phyloP scores from a whole-genome alignment of 2,797 vertebrate species.

The Eospalax fontanierii region DNA sequence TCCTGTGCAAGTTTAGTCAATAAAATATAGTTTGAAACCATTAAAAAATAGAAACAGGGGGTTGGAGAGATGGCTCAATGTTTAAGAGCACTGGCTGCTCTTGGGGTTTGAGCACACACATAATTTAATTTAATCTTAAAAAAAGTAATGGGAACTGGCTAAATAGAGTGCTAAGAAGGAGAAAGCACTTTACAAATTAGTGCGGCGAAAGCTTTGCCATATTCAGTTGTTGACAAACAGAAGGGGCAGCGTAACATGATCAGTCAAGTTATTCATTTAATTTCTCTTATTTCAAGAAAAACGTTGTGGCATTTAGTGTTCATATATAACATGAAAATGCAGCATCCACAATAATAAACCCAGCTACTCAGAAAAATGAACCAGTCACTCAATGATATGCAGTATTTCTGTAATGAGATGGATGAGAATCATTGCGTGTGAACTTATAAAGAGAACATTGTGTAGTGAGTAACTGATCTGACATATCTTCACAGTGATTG shows the following conservation, averaged over 20 bases:
- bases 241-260: not conserved
- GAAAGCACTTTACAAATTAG: not conserved
- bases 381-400: not conserved
- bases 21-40: not conserved
- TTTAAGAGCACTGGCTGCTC: not conserved
- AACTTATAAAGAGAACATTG: constrained; percentile 26
- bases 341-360: constrained; percentile 3
- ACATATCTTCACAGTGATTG: not conserved
- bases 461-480: constrained; percentile 7
- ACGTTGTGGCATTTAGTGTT: constrained; percentile 9
- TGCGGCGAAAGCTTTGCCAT: not conserved
- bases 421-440: not conserved
- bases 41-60: not conserved
- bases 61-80: not conserved
- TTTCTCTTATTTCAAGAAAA: constrained; percentile 1
- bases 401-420: constrained; percentile 58
- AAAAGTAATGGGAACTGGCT: not conserved
- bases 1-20: not conserved
- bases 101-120: not conserved
- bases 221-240: not conserved
- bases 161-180: not conserved
- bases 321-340: constrained; percentile 32
- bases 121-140: not conserved
- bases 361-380: constrained; percentile 36
- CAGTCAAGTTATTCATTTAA: not conserved